Evolutionary conservation across 2,888 invertebrate genomes (phyloP), one percentile per base, ranked within the genome.

Genomic region (Pristionchus entomophagus): DNA sequence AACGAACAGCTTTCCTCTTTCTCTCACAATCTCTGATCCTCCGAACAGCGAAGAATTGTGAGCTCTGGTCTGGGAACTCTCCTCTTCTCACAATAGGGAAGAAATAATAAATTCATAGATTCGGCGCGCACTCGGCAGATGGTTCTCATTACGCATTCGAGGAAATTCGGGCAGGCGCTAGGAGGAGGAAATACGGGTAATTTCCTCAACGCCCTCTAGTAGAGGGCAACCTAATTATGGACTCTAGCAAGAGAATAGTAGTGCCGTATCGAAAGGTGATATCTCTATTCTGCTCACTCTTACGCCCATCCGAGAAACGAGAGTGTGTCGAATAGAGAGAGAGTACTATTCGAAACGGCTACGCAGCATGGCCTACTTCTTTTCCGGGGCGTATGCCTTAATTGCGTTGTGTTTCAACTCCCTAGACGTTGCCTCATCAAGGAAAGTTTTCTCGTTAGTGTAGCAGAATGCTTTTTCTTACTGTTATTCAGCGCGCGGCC

Each of bases 21-120:
- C n/a, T n/a, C n/a, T n/a, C n/a, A n/a, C n/a, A n/a, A n/a, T n/a
- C n/a, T n/a, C n/a, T n/a, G n/a, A n/a, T n/a, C n/a, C n/a, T n/a
- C n/a, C n/a, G n/a, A n/a, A n/a, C n/a, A n/a, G n/a, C n/a, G n/a
- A n/a, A n/a, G n/a, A 51, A 51, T 17, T 51, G 51, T 22, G 51
- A 17, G 56, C n/a, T 56, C 12, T 56, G 10, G 53, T 10, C 6
- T 26, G 26, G n/a, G n/a, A 10, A 0, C 53, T 53, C 19, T 14
- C 53, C 26, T 1, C 22, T 8, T 6, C 53, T 53, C 12, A 53
- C 56, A 8, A 10, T n/a, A 22, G 56, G 26, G 22, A 56, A 56
- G 26, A 56, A 56, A 10, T 62, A 62, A 62, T 62, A 62, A 62
- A 62, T 62, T 62, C 62, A 62, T 62, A 26, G 62, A 62, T 32